Evolutionary conservation across 23 tunicate genomes (phyloP).

Genomic region (Botrylloides violaceus): DNA sequence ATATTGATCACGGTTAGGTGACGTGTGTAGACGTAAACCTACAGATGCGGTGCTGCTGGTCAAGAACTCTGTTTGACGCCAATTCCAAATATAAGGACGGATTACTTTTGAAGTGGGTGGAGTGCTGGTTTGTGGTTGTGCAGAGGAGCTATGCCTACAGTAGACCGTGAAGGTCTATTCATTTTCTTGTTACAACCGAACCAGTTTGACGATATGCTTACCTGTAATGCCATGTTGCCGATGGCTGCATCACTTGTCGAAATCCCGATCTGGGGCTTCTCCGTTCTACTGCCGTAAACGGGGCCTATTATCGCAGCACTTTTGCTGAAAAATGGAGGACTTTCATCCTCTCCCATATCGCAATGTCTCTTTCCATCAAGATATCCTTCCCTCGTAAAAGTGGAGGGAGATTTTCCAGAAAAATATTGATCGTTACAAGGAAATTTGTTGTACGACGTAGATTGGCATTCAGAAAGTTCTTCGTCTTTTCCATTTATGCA

Average conservation of each 20-base stretch:
- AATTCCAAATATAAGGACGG: no score
- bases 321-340: conserved; percentile 8
- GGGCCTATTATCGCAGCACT: background rate
- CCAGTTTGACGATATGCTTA: background rate
- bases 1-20: no score
- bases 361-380: conserved; percentile 9
- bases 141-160: no score
- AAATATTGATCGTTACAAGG: no score
- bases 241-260: conserved; percentile 17
- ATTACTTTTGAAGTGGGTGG: no score
- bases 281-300: background rate
- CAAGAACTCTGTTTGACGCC: no score
- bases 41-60: no score
- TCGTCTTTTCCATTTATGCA: conserved; percentile 49
- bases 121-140: no score
- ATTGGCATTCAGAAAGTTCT: conserved; percentile 3
- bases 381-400: background rate
- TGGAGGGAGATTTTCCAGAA: background rate
- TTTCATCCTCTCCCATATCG: conserved; percentile 10
- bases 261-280: conserved; percentile 2
- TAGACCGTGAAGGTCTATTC: no score
- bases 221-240: conserved; percentile 11
- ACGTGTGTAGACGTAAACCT: no score
- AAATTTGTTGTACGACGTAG: background rate
- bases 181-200: no score